These are phyloP conservation scores for Cheirogaleus medius DNA, from an alignment of 2,113 vertebrate genomes.

Conservation along the genomic window DNA sequence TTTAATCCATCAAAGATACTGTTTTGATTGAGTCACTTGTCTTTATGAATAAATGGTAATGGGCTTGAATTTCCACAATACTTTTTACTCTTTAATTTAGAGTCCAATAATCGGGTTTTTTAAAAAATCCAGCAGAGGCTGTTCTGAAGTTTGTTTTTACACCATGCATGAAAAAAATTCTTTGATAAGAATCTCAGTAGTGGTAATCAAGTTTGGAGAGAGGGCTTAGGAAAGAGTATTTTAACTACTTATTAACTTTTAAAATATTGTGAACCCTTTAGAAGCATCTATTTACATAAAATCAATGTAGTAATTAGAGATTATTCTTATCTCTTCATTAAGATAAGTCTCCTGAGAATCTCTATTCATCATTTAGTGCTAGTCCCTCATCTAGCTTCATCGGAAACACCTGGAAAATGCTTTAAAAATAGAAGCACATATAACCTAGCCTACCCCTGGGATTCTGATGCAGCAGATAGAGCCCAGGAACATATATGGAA, in stretches of 20 bases:
- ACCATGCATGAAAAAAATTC: constrained; percentile 26
- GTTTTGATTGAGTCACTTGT: constrained; percentile 57
- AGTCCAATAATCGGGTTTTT: constrained; percentile 56
- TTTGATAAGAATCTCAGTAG: constrained; percentile 31
- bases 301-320: constrained; percentile 62
- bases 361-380: constrained; percentile 15
- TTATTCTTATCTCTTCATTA: constrained; percentile 61
- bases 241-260: constrained; percentile 70
- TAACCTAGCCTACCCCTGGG: background rate
- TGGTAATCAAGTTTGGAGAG: constrained; percentile 51
- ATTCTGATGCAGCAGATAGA: background rate
- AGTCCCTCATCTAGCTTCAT: background rate
- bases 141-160: constrained; percentile 55
- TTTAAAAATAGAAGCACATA: constrained; percentile 12
- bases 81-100: constrained; percentile 57
- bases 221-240: constrained; percentile 27
- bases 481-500: background rate
- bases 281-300: constrained; percentile 66
- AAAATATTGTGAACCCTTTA: constrained; percentile 56
- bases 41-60: constrained; percentile 67
- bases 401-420: constrained; percentile 49
- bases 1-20: constrained; percentile 68
- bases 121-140: constrained; percentile 41
- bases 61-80: constrained; percentile 63
- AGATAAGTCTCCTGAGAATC: constrained; percentile 42